Conservation (phyloP, 2,113 vertebrate genomes). For the Uropsilus gracilis region DNA sequence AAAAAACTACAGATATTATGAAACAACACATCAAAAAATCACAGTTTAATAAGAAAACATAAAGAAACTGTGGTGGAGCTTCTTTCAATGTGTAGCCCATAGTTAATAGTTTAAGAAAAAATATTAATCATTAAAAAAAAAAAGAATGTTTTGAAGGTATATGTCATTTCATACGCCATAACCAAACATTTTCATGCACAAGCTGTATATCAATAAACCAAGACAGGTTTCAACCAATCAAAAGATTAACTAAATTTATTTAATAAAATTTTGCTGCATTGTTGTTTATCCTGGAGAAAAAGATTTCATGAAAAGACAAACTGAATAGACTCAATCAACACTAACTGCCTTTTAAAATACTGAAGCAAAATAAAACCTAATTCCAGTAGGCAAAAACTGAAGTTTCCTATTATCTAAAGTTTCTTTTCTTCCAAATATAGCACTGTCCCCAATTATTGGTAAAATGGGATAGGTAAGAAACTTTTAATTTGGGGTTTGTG, state of each 20-base stretch:
- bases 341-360: neutral
- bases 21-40: neutral
- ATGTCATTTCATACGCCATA: neutral
- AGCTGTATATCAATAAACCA: constrained; percentile 18
- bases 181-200: constrained; percentile 19
- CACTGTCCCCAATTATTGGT: no score
- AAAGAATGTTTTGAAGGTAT: neutral
- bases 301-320: neutral
- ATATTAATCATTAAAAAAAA: no score
- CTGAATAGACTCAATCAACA: neutral
- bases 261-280: neutral
- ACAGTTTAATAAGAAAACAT: neutral
- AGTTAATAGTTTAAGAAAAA: no score
- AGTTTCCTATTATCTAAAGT: constrained; percentile 32
- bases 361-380: constrained; percentile 15
- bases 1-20: neutral
- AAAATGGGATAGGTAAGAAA: neutral
- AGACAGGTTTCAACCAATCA: neutral
- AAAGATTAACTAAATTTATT: neutral
- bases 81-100: no score
- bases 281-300: neutral
- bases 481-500: neutral
- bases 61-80: no score
- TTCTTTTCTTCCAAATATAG: constrained; percentile 14
- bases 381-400: neutral